Percentiles rank a stretch among this genome's conserved stretches.
Conservation (phyloP, 2,888 invertebrate species). For the Tachystola acroxantha region DNA sequence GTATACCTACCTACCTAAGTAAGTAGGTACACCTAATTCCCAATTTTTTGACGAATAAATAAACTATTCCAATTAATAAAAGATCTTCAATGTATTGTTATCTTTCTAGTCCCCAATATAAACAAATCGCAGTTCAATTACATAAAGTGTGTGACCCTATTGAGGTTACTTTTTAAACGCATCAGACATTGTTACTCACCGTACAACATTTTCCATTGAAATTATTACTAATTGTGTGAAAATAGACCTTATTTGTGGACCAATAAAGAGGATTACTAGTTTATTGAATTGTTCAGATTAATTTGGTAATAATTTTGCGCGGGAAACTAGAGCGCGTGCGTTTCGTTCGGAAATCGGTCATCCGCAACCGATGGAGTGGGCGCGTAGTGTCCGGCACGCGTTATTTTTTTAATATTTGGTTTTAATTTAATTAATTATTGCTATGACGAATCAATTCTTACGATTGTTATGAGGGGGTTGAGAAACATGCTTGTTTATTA, state of each 20-base stretch:
- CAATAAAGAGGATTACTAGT: conserved; percentile 12
- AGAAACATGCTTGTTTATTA: not conserved
- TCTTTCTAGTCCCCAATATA: conserved; percentile 37
- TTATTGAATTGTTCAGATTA: conserved; percentile 2
- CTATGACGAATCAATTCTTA: conserved; percentile 38
- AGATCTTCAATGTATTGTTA: conserved; percentile 23
- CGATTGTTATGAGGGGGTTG: conserved; percentile 7
- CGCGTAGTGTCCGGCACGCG: conserved; percentile 58
- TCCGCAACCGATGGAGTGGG: conserved; percentile 52
- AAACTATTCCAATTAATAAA: no score
- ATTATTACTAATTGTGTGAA: conserved; percentile 10
- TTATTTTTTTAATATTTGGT: conserved; percentile 50
- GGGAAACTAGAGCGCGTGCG: conserved; percentile 39
- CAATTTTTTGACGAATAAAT: no score
- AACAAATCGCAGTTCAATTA: conserved; percentile 59
- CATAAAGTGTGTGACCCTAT: conserved; percentile 51
- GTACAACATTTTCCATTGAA: conserved; percentile 7
- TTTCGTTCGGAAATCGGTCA: conserved; percentile 48
- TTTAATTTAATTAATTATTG: conserved; percentile 62
- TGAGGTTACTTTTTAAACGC: conserved; percentile 39
- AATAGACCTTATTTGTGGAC: conserved; percentile 22
- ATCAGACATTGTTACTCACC: conserved; percentile 39
- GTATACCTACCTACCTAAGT: no score
- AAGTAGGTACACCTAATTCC: no score
- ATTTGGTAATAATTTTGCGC: conserved; percentile 35